Evolutionary conservation across 2,888 invertebrate genomes (phyloP), one percentile per base, ranked within the genome.

Genomic region (Pomacea canaliculata): DNA sequence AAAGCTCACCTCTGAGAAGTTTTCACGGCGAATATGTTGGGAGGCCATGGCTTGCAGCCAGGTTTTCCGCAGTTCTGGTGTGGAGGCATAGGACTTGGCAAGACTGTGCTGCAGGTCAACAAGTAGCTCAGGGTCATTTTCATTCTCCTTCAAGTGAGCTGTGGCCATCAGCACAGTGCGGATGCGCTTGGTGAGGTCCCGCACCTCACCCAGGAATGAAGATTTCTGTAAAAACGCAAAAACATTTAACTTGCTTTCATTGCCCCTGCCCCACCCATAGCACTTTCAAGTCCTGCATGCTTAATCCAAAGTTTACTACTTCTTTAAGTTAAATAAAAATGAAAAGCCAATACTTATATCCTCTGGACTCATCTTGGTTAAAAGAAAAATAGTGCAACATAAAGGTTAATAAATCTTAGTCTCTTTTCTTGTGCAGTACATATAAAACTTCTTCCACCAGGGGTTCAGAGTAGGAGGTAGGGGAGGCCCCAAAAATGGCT

Each of bases 151-250:
- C 93, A 98, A 95, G 84, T 97, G 96, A 0, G 96, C 95, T 0
- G 98, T 96, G 1, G 98, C 98, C 92, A 97, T 96, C 56, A 98
- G 93, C 0, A 99, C 98, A 0, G 98, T 98, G 79, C 97, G 94
- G 49, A 98, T 96, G 67, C 98, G 94, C 79, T 96, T 95, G 80
- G 97, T 97, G 78, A 98, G 92, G 90, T 98, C 98, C 87, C 97
- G 96, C 74, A 97, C 97, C 92, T 97, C 97, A 48, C 94, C 93
- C 0, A 96, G 96, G 88, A 97, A 95, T 66, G 94, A 84, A 23
- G 89, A 87, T 83, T 86, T 89, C 95, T 94, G 85, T 23, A 23
- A 27, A 7, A 48, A 23, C 19, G 62, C 16, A 71, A 72, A 62
- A 59, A 8, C 1, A 23, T 56, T 56, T 16, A 56, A 16, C 10